Percentiles rank a stretch among this genome's conserved stretches.
Conservation (phyloP, 2,888 invertebrate species). For the Steinernema carpocapsae region DNA sequence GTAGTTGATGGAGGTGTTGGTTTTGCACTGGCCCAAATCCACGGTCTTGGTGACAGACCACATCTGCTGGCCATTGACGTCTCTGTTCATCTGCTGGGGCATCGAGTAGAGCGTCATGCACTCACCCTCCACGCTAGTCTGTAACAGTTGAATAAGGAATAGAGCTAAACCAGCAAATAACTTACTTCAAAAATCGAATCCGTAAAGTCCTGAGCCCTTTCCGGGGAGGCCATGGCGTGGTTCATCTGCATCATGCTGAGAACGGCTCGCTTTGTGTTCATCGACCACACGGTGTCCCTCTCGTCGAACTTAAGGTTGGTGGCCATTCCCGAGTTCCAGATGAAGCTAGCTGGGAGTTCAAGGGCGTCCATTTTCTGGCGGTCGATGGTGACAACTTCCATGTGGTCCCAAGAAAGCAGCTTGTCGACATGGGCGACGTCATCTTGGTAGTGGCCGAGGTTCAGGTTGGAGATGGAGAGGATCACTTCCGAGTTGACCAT, state of each 20-base stretch:
- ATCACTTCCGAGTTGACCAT: background rate
- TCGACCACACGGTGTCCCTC: slow-evolving; percentile 51
- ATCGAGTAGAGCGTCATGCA: slow-evolving; percentile 57
- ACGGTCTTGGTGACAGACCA: slow-evolving; percentile 62
- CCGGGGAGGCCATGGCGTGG: slow-evolving; percentile 15
- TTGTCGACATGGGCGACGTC: background rate
- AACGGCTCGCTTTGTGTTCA: slow-evolving; percentile 65
- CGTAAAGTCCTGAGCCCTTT: no score
- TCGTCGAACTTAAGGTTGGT: background rate
- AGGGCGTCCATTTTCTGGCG: background rate
- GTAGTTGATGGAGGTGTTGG: slow-evolving; percentile 55
- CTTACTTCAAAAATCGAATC: no score
- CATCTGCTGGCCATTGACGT: background rate
- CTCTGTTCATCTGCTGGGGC: slow-evolving; percentile 11
- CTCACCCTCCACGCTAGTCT: slow-evolving; percentile 62
- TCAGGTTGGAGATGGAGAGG: background rate
- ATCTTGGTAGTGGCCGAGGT: background rate
- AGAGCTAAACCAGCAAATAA: background rate
- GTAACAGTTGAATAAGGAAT: background rate
- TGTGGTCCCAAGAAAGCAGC: background rate
- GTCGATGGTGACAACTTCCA: background rate
- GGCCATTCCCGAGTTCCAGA: background rate
- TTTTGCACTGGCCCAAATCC: slow-evolving; percentile 70
- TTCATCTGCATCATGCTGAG: slow-evolving; percentile 63
- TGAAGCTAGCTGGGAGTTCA: background rate